Conservation (phyloP, 2,888 invertebrate genomes). For the Acleris sparsana region DNA sequence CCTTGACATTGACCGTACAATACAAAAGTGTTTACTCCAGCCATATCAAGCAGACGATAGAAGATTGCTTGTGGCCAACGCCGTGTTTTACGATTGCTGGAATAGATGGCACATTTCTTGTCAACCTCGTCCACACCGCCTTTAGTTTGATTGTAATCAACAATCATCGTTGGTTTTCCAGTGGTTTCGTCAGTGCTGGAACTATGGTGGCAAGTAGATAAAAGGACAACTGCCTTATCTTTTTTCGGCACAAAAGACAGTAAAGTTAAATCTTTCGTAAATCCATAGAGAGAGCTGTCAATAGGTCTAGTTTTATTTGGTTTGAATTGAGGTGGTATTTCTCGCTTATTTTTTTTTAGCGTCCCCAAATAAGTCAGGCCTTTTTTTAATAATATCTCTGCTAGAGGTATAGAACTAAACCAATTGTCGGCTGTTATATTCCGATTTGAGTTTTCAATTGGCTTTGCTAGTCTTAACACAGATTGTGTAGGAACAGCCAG, state of each 20-base stretch:
- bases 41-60: conserved; percentile 9
- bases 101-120: conserved; percentile 19
- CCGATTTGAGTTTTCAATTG: conserved; percentile 43
- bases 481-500: conserved; percentile 47
- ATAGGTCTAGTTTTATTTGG: conserved; percentile 23
- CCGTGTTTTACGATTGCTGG: conserved; percentile 14
- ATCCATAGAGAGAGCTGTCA: conserved; percentile 17
- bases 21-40: conserved; percentile 4
- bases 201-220: conserved; percentile 18
- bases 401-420: conserved; percentile 49
- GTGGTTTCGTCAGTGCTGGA: conserved; percentile 17
- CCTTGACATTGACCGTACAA: conserved; percentile 1
- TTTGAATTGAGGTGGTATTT: conserved; percentile 36
- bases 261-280: conserved; percentile 24
- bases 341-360: conserved; percentile 44
- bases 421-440: conserved; percentile 53
- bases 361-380: conserved; percentile 43
- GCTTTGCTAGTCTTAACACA: conserved; percentile 45
- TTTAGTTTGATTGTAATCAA: conserved; percentile 25
- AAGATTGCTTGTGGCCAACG: conserved; percentile 25
- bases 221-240: conserved; percentile 19
- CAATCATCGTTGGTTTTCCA: conserved; percentile 17
- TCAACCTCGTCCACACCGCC: conserved; percentile 21
- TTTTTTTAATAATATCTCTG: conserved; percentile 37
- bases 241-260: conserved; percentile 21